phyloP scores from a whole-genome alignment of 2,888 invertebrate genomes.

The Phortica okadai region DNA sequence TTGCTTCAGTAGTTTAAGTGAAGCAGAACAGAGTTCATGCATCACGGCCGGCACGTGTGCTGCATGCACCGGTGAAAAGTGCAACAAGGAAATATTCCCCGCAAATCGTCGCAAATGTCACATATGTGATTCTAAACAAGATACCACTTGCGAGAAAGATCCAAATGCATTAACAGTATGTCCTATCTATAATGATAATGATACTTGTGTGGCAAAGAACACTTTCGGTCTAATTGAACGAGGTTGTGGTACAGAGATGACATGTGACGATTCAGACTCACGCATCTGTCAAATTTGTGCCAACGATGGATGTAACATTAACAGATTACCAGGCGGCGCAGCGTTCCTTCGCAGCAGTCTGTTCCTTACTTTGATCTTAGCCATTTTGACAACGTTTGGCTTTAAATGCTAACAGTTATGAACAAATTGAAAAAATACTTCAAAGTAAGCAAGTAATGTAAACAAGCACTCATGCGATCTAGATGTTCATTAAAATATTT shows the following conservation, averaged over 20 bases:
- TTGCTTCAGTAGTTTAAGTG: constrained; percentile 56
- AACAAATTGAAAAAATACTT: not conserved
- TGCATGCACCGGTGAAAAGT: constrained; percentile 61
- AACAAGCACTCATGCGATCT: constrained; percentile 4
- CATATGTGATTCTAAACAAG: constrained; percentile 63
- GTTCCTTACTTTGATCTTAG: constrained; percentile 54
- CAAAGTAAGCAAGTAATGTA: not conserved
- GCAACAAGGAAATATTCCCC: constrained; percentile 69
- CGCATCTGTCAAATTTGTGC: constrained; percentile 61
- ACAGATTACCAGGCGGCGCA: constrained; percentile 55
- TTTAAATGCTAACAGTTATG: constrained; percentile 19
- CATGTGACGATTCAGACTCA: constrained; percentile 54
- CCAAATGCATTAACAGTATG: constrained; percentile 60
- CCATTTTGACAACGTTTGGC: constrained; percentile 46
- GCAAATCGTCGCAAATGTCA: constrained; percentile 64
- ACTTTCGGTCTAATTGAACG: constrained; percentile 53
- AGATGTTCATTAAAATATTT: not conserved
- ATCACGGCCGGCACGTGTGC: constrained; percentile 57
- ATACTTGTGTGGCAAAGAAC: constrained; percentile 60
- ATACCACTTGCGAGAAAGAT: constrained; percentile 49
- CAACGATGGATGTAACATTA: constrained; percentile 64
- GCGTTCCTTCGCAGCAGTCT: constrained; percentile 48
- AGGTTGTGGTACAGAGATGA: constrained; percentile 62
- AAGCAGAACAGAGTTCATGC: constrained; percentile 55
- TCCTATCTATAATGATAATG: constrained; percentile 59